Percentiles rank a stretch among this genome's conserved stretches.
Evolutionary conservation across 1,140 invertebrate species (phyloP).

Genomic region (Elymnias hypermnestra): DNA sequence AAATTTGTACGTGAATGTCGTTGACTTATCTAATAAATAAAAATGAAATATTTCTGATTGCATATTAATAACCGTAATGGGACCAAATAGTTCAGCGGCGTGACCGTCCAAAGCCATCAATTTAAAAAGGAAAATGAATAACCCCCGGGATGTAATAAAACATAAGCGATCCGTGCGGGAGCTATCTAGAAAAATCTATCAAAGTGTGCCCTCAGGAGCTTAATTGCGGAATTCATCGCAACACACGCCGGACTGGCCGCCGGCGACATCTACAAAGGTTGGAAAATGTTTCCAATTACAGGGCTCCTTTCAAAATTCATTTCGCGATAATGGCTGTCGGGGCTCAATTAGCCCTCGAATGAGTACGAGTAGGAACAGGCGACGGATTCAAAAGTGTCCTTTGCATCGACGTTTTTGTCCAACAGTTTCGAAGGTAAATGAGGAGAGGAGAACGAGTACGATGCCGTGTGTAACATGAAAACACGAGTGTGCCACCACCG

Average conservation of each 20-base stretch:
- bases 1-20: no score
- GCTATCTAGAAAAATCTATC: slow-evolving; percentile 21
- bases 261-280: slow-evolving; percentile 28
- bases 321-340: slow-evolving; percentile 24
- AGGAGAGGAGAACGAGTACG: not conserved
- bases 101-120: no score
- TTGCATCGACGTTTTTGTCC: not conserved
- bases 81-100: not conserved
- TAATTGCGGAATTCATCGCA: slow-evolving; percentile 31
- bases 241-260: slow-evolving; percentile 13
- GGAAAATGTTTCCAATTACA: slow-evolving; percentile 36
- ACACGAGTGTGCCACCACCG: not conserved
- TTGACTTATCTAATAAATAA: no score
- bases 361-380: slow-evolving; percentile 27
- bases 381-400: slow-evolving; percentile 7
- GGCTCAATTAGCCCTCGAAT: slow-evolving; percentile 40
- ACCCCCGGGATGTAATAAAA: not conserved
- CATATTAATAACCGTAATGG: not conserved
- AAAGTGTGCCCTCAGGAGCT: slow-evolving; percentile 17
- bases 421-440: not conserved
- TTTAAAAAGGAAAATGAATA: not conserved
- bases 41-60: no score
- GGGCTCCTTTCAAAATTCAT: slow-evolving; percentile 24
- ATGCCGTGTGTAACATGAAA: not conserved
- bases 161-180: not conserved